Conservation (phyloP, 2,888 invertebrate genomes). For the Sipha maydis region DNA sequence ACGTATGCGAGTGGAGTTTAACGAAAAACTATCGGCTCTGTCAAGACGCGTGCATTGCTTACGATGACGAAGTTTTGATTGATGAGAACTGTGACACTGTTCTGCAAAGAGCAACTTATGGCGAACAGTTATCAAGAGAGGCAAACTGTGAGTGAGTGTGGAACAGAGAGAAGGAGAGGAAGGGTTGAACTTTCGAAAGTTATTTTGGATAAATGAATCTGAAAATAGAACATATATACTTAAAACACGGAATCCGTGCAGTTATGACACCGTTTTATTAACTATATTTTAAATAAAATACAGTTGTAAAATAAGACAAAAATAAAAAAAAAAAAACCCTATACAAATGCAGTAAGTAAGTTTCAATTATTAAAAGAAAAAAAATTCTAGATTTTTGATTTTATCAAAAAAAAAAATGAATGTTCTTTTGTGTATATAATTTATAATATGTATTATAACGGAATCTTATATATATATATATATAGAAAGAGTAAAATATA, state of each 20-base stretch:
- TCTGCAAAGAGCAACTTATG: background rate
- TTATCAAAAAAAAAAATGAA: too few relatives aligned
- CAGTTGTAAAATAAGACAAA: too few relatives aligned
- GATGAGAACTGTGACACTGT: background rate
- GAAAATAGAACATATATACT: background rate
- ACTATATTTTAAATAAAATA: too few relatives aligned
- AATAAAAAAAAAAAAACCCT: too few relatives aligned
- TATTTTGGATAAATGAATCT: constrained; percentile 27
- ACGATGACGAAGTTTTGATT: constrained; percentile 42
- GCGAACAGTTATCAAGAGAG: background rate
- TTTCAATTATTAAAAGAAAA: too few relatives aligned
- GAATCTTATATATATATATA: too few relatives aligned
- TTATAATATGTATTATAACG: too few relatives aligned
- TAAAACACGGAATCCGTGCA: background rate
- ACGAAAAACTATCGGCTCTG: constrained; percentile 34
- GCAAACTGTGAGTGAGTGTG: background rate
- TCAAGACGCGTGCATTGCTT: background rate
- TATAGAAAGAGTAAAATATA: too few relatives aligned
- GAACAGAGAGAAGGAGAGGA: background rate
- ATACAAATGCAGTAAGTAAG: too few relatives aligned
- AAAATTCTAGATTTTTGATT: too few relatives aligned
- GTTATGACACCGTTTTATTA: too few relatives aligned
- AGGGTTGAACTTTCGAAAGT: constrained; percentile 22
- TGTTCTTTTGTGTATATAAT: too few relatives aligned
- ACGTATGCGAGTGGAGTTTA: background rate